These are phyloP conservation scores for Ephestia elutella DNA, from an alignment of 1,140 invertebrate genomes.

Conservation along the genomic window DNA sequence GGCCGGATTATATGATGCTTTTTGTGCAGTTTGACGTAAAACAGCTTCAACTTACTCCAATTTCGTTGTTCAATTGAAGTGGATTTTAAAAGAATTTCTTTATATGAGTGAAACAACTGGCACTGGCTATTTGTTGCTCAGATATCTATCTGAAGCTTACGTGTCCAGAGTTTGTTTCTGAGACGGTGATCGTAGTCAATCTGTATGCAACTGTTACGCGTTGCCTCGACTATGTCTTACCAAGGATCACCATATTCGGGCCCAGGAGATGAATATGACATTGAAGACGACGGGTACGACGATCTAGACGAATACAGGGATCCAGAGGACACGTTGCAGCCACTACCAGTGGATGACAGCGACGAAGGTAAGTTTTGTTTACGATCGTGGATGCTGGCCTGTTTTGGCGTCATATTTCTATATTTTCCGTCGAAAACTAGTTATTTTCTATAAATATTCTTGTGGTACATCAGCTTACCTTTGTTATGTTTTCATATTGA, in stretches of 20 bases:
- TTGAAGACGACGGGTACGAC: slow-evolving; percentile 71
- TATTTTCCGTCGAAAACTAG: slow-evolving; percentile 28
- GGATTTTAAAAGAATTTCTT: slow-evolving; percentile 37
- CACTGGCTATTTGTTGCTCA: slow-evolving; percentile 38
- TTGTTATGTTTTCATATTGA: slow-evolving; percentile 44
- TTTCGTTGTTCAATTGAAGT: slow-evolving; percentile 46
- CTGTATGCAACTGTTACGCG: slow-evolving; percentile 73
- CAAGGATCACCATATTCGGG: slow-evolving; percentile 73
- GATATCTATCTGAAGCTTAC: slow-evolving; percentile 29
- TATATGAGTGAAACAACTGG: slow-evolving; percentile 59
- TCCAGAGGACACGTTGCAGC: slow-evolving; percentile 51
- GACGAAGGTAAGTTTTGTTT: slow-evolving; percentile 70
- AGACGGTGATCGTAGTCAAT: slow-evolving; percentile 57
- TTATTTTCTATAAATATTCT: slow-evolving; percentile 19
- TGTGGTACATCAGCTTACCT: neutral
- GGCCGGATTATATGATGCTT: slow-evolving; percentile 46
- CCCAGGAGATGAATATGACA: slow-evolving; percentile 68
- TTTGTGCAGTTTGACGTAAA: slow-evolving; percentile 64
- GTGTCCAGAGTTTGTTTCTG: slow-evolving; percentile 48
- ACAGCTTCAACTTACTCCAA: slow-evolving; percentile 56
- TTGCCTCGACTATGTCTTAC: slow-evolving; percentile 71
- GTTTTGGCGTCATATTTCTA: slow-evolving; percentile 47
- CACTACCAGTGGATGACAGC: slow-evolving; percentile 55
- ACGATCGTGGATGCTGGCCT: slow-evolving; percentile 40
- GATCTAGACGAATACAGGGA: slow-evolving; percentile 67